These are phyloP conservation scores for Apaloderma vittatum DNA, from an alignment of 2,113 vertebrate genomes.

Conservation along the genomic window DNA sequence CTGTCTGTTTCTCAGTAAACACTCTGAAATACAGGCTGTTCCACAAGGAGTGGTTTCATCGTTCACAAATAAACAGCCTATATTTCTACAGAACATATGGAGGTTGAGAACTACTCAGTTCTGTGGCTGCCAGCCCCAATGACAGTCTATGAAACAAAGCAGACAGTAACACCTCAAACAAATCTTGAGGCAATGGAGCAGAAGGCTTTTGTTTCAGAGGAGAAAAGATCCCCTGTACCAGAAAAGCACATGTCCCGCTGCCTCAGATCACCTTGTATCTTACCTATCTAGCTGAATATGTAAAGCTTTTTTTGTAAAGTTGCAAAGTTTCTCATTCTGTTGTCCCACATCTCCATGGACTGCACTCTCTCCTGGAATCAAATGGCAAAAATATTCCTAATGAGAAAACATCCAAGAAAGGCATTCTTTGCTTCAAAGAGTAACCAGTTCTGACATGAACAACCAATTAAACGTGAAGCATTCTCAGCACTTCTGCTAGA, in stretches of 20 bases:
- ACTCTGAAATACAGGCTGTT: slow-evolving; percentile 49
- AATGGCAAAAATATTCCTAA: slow-evolving; percentile 24
- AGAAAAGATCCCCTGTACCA: background rate
- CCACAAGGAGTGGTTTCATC: background rate
- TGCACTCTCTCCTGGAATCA: slow-evolving; percentile 89
- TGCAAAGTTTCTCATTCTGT: slow-evolving; percentile 90
- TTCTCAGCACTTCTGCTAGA: slow-evolving; percentile 26
- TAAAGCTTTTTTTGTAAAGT: slow-evolving; percentile 94
- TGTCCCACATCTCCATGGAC: slow-evolving; percentile 87
- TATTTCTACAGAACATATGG: background rate
- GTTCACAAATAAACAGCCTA: background rate
- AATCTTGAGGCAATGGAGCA: background rate
- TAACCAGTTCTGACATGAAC: slow-evolving; percentile 6
- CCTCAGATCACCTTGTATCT: background rate
- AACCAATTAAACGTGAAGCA: slow-evolving; percentile 7
- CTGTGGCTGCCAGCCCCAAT: background rate
- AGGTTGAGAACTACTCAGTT: background rate
- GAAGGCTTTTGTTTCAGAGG: background rate
- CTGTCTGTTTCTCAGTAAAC: slow-evolving; percentile 40
- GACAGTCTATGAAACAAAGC: background rate
- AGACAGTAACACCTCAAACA: background rate
- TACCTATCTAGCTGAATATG: slow-evolving; percentile 98
- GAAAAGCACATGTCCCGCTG: background rate
- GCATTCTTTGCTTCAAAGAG: slow-evolving; percentile 20
- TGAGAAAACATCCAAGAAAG: background rate